Evolutionary conservation across 2,888 invertebrate genomes (phyloP), one percentile per base, ranked within the genome.

Genomic region (Melipona bicolor): DNA sequence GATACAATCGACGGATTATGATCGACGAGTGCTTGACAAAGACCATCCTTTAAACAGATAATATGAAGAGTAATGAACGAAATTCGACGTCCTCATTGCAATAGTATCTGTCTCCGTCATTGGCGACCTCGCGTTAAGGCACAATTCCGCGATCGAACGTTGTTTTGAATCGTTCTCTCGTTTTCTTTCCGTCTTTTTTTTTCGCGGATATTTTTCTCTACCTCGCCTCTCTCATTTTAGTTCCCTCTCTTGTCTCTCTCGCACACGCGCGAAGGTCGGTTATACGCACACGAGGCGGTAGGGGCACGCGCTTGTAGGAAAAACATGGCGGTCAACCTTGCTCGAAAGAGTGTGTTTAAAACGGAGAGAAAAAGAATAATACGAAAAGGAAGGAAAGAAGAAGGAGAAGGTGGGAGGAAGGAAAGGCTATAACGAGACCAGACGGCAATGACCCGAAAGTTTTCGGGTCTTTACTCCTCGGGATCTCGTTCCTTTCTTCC

Each of bases 381-480:
- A 80, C 61, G 77, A 83, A 80, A 77, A 75, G 79, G 77, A 52
- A 81, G 72, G 78, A 74, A 84, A 83, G 77, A 83, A 77, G 83
- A 79, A 88, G 79, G 87, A 71, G 86, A 77, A 74, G 81, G 83
- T 72, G 86, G 83, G 77, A 79, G 84, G 83, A 80, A 79, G 84
- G 89, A 89, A 89, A 90, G 87, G 87, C 91, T 91, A 89, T 90
- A 89, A 91, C 83, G 87, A 89, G 90, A 90, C 89, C 87, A 79
- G 82, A 87, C 88, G 92, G 91, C 93, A 93, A 93, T 92, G 93
- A 93, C 92, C 93, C 88, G 83, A 91, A 92, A 93, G 81, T 92
- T 92, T 92, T 88, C 87, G 91, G 89, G 86, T 88, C 91, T 88
- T 87, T 79, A 74, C 67, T 79, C 77, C 43, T 43, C 43, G 43